These are phyloP conservation scores for Cyprinodon diabolis DNA, from an alignment of 2,797 vertebrate species.

Conservation along the genomic window DNA sequence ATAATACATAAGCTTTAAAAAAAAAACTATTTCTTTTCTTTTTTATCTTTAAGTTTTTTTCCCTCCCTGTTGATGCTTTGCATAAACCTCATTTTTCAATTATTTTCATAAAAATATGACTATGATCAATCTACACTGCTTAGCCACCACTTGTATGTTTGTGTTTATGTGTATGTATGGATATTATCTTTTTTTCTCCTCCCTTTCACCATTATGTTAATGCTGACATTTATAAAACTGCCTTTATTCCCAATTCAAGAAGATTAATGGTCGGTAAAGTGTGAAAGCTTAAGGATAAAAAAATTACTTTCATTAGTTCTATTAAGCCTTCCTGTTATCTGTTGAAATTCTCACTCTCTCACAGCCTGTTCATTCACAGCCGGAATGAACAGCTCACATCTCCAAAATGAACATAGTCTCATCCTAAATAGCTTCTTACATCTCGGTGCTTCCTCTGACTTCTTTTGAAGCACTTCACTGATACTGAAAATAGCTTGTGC, in stretches of 20 bases:
- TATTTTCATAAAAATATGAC: too few relatives aligned
- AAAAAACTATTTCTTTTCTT: too few relatives aligned
- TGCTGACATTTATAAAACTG: neutral
- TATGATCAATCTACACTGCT: too few relatives aligned
- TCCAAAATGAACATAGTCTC: neutral
- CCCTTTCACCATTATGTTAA: neutral
- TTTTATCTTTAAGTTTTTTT: too few relatives aligned
- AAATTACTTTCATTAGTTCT: neutral
- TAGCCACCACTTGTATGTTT: too few relatives aligned
- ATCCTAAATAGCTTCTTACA: neutral
- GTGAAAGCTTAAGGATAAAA: neutral
- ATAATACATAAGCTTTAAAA: too few relatives aligned
- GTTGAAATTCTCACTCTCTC: neutral
- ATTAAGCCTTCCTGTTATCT: neutral
- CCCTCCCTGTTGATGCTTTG: too few relatives aligned
- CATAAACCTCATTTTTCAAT: too few relatives aligned
- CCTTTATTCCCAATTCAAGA: neutral
- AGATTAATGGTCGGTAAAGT: neutral
- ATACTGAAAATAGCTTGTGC: neutral
- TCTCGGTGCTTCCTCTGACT: neutral
- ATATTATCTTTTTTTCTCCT: too few relatives aligned
- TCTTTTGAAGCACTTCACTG: neutral
- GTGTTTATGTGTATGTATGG: too few relatives aligned
- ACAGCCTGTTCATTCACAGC: too few relatives aligned
- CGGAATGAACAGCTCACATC: neutral